Evolutionary conservation across 2,113 vertebrate species (phyloP).

Genomic region (Paracanthobrama guichenoti): DNA sequence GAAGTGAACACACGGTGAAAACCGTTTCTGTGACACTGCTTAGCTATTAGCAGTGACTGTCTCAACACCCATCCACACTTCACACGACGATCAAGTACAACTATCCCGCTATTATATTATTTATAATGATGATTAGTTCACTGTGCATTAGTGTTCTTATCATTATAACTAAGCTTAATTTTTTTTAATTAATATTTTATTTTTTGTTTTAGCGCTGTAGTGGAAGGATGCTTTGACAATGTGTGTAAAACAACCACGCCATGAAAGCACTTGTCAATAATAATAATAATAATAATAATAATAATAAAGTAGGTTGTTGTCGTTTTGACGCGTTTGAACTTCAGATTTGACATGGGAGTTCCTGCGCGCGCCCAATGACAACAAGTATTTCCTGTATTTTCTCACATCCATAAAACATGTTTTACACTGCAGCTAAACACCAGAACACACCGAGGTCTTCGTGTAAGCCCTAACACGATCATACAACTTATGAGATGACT

Average conservation of each 20-base stretch:
- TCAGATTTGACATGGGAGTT: slow-evolving; percentile 7
- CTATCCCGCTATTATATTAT: neutral
- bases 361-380: slow-evolving; percentile 23
- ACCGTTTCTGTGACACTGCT: neutral
- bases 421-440: neutral
- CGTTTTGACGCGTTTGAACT: neutral
- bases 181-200: no score
- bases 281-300: neutral
- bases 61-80: neutral
- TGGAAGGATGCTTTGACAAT: neutral
- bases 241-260: neutral
- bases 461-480: no score
- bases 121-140: neutral
- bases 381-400: slow-evolving; percentile 17
- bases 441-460: neutral
- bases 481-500: neutral
- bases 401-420: no score
- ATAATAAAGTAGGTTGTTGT: neutral
- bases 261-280: neutral
- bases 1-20: neutral
- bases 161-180: neutral
- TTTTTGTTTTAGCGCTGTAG: neutral
- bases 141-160: neutral
- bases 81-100: neutral
- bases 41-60: neutral